A percentile compares a stretch with the other conserved stretches of the same genome.
Evolutionary conservation across 2,888 invertebrate species (phyloP).

Genomic region (Ormyrus pomaceus): DNA sequence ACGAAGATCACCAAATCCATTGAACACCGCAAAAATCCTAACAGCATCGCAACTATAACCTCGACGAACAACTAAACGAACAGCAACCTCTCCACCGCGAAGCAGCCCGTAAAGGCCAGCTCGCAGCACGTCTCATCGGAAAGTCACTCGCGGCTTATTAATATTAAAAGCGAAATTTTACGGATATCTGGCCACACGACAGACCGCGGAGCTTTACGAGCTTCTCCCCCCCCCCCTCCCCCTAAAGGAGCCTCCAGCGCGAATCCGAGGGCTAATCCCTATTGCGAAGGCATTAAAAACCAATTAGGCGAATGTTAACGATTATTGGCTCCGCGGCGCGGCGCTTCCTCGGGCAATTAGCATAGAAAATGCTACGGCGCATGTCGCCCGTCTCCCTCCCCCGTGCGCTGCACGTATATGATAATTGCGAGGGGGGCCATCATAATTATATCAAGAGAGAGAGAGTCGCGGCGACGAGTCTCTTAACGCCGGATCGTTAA

Average conservation of each 20-base stretch:
- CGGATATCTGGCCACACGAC: no score
- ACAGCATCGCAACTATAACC: no score
- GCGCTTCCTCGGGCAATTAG: slow-evolving; percentile 23
- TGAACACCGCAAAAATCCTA: no score
- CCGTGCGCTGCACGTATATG: background rate
- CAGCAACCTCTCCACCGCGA: no score
- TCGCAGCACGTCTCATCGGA: no score
- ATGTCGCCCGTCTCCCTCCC: background rate
- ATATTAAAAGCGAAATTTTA: background rate
- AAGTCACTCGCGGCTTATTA: background rate
- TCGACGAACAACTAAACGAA: no score
- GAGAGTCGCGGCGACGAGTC: slow-evolving; percentile 18
- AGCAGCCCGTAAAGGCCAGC: no score
- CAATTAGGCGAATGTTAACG: slow-evolving; percentile 44
- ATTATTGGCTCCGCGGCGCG: slow-evolving; percentile 6
- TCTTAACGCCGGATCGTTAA: slow-evolving; percentile 35
- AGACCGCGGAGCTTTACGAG: no score
- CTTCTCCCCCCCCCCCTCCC: no score
- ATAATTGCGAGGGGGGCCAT: slow-evolving; percentile 16
- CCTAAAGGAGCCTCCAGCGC: no score
- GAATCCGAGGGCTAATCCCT: slow-evolving; percentile 16
- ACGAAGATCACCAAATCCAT: no score
- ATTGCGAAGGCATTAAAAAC: slow-evolving; percentile 39
- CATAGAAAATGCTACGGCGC: slow-evolving; percentile 30
- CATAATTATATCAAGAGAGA: slow-evolving; percentile 14